Base-by-base conservation (phyloP, 2,888 invertebrate species). In the Chrysodeixis includens region DNA sequence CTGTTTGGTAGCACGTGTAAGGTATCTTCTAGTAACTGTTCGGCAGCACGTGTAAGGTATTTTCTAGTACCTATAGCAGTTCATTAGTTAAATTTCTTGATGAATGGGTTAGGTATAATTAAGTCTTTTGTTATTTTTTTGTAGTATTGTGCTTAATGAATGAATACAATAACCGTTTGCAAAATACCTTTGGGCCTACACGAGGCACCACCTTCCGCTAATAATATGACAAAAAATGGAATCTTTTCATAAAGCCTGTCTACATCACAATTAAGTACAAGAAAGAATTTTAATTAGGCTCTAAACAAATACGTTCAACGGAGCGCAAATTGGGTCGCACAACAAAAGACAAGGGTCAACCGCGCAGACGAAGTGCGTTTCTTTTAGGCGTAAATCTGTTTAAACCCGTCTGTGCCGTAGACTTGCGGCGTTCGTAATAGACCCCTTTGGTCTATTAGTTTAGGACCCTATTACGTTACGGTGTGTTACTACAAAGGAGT, bases 391-490 rank as follows among this genome's bases (percentile, higher is more conserved):
- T 83, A 89, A 91, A 92, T 90, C 90, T 89, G 89, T 90, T 93
- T 88, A 87, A 91, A 90, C 87, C 89, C 83, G 77, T 81, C 82
- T 86, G 82, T 82, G 83, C 80, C 86, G 83, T 86, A 87, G 90
- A 87, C 85, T 84, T 86, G 85, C 74, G 85, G 78, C 64, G 62
- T 35, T 77, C 78, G 79, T 86, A 84, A 88, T 85, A 86, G 80
- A 85, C 86, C 87, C 81, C 81, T 72, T 66, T 78, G 82, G 85
- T 89, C 89, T 93, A 93, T 93, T 93, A 93, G 92, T 90, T 93
- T 93, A 93, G 93, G 93, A 89, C 90, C 91, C 91, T 90, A 92
- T 92, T 92, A 91, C 87, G 86, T 84, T 82, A 85, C 87, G 84
- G 87, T 83, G 85, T 89, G 88, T 87, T 88, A 86, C 86, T 89